A percentile compares a stretch with the other conserved stretches of the same genome.
Evolutionary conservation across 2,797 vertebrate species (phyloP).

Genomic region (Syncerus caffer): DNA sequence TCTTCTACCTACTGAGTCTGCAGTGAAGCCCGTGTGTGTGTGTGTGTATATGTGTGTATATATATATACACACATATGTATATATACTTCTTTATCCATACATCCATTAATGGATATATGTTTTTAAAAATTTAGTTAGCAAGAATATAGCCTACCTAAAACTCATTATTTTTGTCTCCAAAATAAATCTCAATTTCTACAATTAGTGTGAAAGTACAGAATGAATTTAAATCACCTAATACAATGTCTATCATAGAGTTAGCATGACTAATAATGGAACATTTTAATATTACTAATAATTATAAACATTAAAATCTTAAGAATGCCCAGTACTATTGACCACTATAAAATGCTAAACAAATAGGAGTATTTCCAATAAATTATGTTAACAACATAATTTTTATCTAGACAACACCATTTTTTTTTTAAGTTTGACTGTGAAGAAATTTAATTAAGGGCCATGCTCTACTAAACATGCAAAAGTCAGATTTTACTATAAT

Average conservation of each 20-base stretch:
- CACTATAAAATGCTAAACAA: not conserved
- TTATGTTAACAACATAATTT: not conserved
- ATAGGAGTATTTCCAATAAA: not conserved
- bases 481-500: not conserved
- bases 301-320: not conserved
- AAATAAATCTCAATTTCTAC: not conserved
- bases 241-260: not conserved
- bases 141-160: not conserved
- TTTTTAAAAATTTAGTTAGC: not conserved
- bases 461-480: not conserved
- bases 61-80: not conserved
- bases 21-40: not conserved
- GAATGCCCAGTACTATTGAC: not conserved
- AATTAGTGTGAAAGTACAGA: not conserved
- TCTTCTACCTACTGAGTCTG: not conserved
- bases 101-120: not conserved
- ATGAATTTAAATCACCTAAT: not conserved
- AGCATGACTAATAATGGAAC: not conserved
- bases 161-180: not conserved
- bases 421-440: not conserved
- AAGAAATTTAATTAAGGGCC: not conserved
- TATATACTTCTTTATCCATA: not conserved
- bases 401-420: not conserved
- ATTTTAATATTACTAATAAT: not conserved
- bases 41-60: accelerated